phyloP scores from a whole-genome alignment of 2,797 vertebrate genomes.

The Gymnopithys bicolor region DNA sequence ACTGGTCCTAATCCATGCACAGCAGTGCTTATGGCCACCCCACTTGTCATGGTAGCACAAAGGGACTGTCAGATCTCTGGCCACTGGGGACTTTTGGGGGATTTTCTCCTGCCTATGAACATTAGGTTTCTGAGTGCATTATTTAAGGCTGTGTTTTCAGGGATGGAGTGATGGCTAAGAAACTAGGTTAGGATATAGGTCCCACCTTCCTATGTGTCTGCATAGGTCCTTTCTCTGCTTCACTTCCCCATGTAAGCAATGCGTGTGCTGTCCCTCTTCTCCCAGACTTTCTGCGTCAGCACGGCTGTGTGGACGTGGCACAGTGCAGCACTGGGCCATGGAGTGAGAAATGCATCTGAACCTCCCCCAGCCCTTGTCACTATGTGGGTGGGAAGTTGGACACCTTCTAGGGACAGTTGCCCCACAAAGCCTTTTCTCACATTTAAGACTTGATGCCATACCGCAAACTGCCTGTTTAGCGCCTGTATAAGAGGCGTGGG shows the following conservation, averaged over 20 bases:
- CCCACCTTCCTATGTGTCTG: background rate
- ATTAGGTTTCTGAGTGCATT: background rate
- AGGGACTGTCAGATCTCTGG: background rate
- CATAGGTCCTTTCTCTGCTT: background rate
- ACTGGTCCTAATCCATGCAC: background rate
- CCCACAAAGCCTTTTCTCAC: background rate
- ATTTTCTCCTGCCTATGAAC: background rate
- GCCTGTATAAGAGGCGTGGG: background rate
- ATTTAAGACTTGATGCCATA: background rate
- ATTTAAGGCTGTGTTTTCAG: background rate
- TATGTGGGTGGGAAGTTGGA: background rate
- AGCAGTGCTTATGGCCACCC: background rate
- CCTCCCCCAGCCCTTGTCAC: background rate
- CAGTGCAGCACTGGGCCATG: accelerated
- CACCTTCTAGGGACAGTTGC: background rate
- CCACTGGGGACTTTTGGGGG: no score
- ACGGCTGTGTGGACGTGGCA: accelerated
- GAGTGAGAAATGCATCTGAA: background rate
- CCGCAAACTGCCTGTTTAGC: background rate
- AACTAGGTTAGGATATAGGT: background rate
- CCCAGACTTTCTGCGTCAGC: background rate
- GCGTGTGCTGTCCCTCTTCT: accelerated
- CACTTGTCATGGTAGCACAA: background rate
- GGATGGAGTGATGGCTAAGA: background rate
- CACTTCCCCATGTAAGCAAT: accelerated